Evolutionary conservation across 2,888 invertebrate species (phyloP).

Genomic region (Zhuqinia jingwanae): DNA sequence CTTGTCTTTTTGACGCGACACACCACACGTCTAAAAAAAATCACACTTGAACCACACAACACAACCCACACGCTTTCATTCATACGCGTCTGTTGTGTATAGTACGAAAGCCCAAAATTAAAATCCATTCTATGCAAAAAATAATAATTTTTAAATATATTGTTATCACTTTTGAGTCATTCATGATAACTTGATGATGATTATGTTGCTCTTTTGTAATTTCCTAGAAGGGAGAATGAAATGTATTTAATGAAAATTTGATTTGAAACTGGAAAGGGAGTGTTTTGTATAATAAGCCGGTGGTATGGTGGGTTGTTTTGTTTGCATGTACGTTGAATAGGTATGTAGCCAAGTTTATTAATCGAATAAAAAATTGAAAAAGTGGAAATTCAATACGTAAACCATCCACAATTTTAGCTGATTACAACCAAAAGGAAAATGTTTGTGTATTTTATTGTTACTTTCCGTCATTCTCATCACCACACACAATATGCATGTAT

Average conservation of each 20-base stretch:
- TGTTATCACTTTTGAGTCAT: conserved; percentile 19
- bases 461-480: background rate
- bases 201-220: background rate
- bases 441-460: background rate
- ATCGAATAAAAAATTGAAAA: conserved; percentile 51
- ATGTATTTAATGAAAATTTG: background rate
- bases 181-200: background rate
- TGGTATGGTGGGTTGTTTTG: too few species aligned
- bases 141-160: conserved; percentile 38
- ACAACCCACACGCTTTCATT: conserved; percentile 21
- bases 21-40: conserved; percentile 18
- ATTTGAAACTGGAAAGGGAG: conserved; percentile 15
- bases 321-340: background rate
- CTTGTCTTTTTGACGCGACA: conserved; percentile 15
- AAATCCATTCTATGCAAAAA: conserved; percentile 21
- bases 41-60: background rate
- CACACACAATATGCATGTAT: background rate
- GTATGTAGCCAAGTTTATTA: too few species aligned
- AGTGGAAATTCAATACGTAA: conserved; percentile 47
- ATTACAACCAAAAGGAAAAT: background rate
- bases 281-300: too few species aligned
- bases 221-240: background rate
- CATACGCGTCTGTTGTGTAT: too few species aligned
- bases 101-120: too few species aligned
- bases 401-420: background rate